phyloP scores from a whole-genome alignment of 2,113 vertebrate species.

The Himantopus leucocephalus region DNA sequence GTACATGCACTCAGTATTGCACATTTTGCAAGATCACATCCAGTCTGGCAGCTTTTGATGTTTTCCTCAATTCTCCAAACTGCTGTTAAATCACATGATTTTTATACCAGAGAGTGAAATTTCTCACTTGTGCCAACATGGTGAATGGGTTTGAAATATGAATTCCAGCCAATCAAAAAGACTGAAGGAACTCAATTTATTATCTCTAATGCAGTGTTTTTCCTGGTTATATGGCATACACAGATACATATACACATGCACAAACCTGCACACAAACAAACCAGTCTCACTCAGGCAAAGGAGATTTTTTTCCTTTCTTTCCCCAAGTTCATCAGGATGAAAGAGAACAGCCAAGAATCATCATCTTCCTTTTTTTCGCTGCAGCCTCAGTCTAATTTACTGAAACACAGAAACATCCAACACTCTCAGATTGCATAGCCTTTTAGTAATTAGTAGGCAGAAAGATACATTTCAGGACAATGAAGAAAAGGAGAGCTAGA shows the following conservation, averaged over 20 bases:
- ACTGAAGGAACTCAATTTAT: not conserved
- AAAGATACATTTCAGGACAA: not conserved
- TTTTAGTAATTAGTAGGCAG: not conserved
- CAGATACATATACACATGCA: rapidly evolving
- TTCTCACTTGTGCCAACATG: not conserved
- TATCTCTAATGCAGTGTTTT: not conserved
- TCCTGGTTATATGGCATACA: not conserved
- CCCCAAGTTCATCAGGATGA: not conserved
- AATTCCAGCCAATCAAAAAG: not conserved
- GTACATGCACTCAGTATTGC: not conserved
- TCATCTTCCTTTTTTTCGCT: not conserved
- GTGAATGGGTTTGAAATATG: not conserved
- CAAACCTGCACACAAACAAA: not conserved
- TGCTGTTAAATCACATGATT: not conserved
- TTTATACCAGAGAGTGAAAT: not conserved
- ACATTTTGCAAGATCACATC: not conserved
- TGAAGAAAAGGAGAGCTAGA: not conserved
- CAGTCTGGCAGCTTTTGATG: not conserved
- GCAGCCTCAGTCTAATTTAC: not conserved
- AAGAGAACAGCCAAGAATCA: not conserved
- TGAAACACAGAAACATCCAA: not conserved
- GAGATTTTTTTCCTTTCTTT: not conserved
- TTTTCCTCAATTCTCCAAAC: not conserved
- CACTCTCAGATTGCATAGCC: not conserved
- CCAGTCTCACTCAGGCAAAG: not conserved